Evolutionary conservation across 2,888 invertebrate species (phyloP), one percentile per base, ranked within the genome.

Genomic region (Boloria selene): DNA sequence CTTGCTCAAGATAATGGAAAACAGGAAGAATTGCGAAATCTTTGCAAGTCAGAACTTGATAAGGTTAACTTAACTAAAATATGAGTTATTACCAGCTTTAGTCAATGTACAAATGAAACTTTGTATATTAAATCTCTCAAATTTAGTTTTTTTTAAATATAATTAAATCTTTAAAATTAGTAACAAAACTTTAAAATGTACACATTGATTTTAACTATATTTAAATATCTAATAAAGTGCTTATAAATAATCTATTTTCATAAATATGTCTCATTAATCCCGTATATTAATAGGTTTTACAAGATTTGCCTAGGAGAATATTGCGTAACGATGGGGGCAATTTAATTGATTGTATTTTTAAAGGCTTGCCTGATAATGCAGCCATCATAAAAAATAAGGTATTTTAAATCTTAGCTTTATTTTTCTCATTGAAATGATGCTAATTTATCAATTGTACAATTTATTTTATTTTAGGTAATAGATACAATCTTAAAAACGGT

Each of bases 281-380:
- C 65, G 65, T 67, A 51, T 78, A 81, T 38, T 76, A 31, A 14
- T 42, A 90, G 90, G 82, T 90, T 49, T 55, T 83, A 26, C 81
- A 81, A 63, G 75, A 74, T 68, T 76, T 91, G 70, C 79, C 87
- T 2, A 77, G 81, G 22, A 82, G 84, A 62, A 80, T 90, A 60
- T 63, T 88, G 18, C 83, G 81, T 66, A 85, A 82, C 61, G 90
- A 90, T 75, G 90, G 87, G 0, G 81, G 79, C 31, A 79, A 83
- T 67, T 47, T 90, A 26, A 70, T 90, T 47, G 82, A 87, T 67
- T 87, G 84, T 72, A 73, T 90, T 66, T 75, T 90, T 3, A 88
- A 82, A 77, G 90, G 89, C 55, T 73, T 89, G 26, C 73, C 82
- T 17, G 85, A 87, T 70, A 79, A 72, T 72, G 65, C 76, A 45